A percentile compares a stretch with the other conserved stretches of the same genome.
These are phyloP conservation scores for Tetragnatha montana DNA, from an alignment of 2,888 invertebrate species.

Conservation along the genomic window DNA sequence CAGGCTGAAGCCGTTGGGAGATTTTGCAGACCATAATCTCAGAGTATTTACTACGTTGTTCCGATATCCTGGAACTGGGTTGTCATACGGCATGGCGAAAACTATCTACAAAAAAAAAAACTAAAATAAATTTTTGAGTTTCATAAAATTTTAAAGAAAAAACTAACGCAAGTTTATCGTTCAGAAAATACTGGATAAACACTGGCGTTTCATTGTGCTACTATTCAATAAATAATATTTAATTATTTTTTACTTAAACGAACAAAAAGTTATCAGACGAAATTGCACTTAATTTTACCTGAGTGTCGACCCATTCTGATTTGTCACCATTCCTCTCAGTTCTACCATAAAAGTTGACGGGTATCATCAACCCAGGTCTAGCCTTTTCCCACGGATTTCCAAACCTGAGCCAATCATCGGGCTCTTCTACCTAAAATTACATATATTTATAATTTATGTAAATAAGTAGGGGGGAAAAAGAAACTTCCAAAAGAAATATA, in stretches of 20 bases:
- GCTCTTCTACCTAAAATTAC: slow-evolving; percentile 85
- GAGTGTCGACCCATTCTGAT: slow-evolving; percentile 95
- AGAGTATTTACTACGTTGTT: slow-evolving; percentile 99
- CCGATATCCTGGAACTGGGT: slow-evolving; percentile 97
- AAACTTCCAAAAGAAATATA: not conserved
- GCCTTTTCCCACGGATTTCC: slow-evolving; percentile 99
- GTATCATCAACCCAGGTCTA: slow-evolving; percentile 97
- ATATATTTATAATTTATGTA: no score
- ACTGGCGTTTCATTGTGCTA: no score
- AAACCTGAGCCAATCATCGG: slow-evolving; percentile 98
- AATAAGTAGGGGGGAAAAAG: not conserved
- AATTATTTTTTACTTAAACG: no score
- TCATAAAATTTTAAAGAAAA: not conserved
- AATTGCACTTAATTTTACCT: slow-evolving; percentile 79
- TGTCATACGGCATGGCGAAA: slow-evolving; percentile 99
- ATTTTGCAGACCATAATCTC: slow-evolving; percentile 98
- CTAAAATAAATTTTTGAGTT: not conserved
- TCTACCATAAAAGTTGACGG: slow-evolving; percentile 96
- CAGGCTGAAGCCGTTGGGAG: slow-evolving; percentile 94
- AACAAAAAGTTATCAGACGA: not conserved
- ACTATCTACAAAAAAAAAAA: slow-evolving; percentile 82
- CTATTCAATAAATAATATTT: no score
- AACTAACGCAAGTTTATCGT: not conserved
- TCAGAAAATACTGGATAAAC: no score
- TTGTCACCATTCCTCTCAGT: slow-evolving; percentile 87